A percentile compares a stretch with the other conserved stretches of the same genome.
These are phyloP conservation scores for human (Homo sapiens) DNA, from an alignment of 2,113 vertebrate species.

Conservation along the genomic window DNA sequence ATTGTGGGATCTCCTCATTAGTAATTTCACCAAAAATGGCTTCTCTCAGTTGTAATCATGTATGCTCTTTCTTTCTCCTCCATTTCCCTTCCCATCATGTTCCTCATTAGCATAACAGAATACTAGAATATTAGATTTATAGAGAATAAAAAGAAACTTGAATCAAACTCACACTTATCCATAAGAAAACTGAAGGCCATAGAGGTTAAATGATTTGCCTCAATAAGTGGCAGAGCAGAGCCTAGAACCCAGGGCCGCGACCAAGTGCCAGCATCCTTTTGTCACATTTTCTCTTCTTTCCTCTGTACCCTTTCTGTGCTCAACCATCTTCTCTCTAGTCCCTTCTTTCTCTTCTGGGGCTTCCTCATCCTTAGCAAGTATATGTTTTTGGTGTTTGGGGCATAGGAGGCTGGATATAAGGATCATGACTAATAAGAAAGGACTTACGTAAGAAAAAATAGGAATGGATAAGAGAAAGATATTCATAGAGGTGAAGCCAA, in stretches of 20 bases:
- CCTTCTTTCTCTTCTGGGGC: neutral
- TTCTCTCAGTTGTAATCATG: neutral
- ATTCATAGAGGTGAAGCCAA: neutral
- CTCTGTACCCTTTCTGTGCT: neutral
- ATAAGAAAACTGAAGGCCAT: neutral
- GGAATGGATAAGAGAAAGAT: neutral
- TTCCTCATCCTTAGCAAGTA: neutral
- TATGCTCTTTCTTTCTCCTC: neutral
- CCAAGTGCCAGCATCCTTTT: neutral
- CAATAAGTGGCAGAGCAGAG: neutral
- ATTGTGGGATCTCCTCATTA: neutral
- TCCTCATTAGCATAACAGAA: neutral
- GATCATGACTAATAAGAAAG: neutral
- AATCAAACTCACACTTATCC: neutral
- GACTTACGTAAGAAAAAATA: slow-evolving; percentile 15
- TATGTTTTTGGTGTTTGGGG: neutral
- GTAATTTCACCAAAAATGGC: neutral
- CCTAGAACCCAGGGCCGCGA: neutral
- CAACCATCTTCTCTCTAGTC: neutral
- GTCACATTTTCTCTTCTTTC: neutral
- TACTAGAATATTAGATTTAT: neutral
- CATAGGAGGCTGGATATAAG: neutral
- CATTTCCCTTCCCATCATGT: neutral
- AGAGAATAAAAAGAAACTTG: neutral
- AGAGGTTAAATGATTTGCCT: neutral